phyloP scores from a whole-genome alignment of 2,797 vertebrate genomes.

The Spea hammondii region DNA sequence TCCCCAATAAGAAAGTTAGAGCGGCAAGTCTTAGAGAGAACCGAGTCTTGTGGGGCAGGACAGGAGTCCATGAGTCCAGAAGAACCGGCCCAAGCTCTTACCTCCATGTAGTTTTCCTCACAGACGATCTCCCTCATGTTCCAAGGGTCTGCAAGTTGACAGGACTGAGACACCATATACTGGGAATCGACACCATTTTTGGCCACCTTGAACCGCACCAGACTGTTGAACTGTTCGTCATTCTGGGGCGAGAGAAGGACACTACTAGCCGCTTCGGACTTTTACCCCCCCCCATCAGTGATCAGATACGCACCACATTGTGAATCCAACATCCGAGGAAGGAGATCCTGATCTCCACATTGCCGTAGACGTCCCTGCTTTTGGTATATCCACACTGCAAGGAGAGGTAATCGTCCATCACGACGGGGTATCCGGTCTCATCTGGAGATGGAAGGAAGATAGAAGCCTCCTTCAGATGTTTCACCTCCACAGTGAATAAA shows the following conservation, averaged over 20 bases:
- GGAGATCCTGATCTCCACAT: constrained; percentile 65
- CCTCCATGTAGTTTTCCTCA: constrained; percentile 76
- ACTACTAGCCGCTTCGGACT: background rate
- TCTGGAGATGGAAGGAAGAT: background rate
- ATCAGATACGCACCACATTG: constrained; percentile 55
- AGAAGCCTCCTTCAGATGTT: background rate
- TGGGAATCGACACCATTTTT: background rate
- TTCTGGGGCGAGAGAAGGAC: constrained; percentile 1
- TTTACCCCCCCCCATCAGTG: background rate
- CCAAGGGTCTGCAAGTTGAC: constrained; percentile 56
- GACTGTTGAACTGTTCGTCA: constrained; percentile 60
- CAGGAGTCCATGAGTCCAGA: too few relatives aligned
- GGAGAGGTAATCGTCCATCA: background rate
- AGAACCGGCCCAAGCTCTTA: constrained; percentile 28
- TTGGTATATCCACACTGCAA: constrained; percentile 66
- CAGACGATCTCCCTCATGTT: constrained; percentile 69
- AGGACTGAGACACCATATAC: constrained; percentile 62
- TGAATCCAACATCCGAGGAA: constrained; percentile 69
- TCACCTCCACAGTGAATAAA: too few relatives aligned
- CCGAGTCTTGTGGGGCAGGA: too few relatives aligned
- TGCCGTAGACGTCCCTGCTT: constrained; percentile 52
- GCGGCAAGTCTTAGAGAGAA: too few relatives aligned
- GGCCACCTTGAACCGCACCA: constrained; percentile 58
- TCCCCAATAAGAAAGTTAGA: too few relatives aligned
- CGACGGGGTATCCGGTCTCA: background rate